Evolutionary conservation across 2,888 invertebrate genomes (phyloP), one percentile per base, ranked within the genome.

Genomic region (Chloromyia formosa): DNA sequence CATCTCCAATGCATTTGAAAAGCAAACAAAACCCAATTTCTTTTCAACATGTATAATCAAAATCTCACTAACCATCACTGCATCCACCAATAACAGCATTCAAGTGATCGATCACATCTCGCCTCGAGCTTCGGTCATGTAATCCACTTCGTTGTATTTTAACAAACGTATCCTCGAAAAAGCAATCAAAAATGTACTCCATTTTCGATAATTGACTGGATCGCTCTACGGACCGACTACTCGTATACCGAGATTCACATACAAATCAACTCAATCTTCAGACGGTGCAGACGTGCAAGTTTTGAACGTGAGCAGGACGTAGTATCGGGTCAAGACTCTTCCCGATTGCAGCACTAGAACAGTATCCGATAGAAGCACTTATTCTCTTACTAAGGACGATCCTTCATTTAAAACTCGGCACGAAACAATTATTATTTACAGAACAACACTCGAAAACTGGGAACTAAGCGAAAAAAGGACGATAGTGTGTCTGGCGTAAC

Each of bases 141-240:
- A 94, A 86, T 79, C 90, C 89, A 83, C 91, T 92, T 10, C 94
- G 89, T 71, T 92, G 90, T 82, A 93, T 86, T 79, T 89, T 89
- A 79, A 88, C 86, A 81, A 94, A 93, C 62, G 93, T 89, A 82
- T 90, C 88, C 78, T 94, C 92, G 81, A 93, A 93, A 86, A 94
- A 94, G 82, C 89, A 91, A 79, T 93, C 91, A 85, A 94, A 90
- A 79, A 93, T 89, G 78, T 90, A 89, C 84, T 94, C 93, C 94
- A 94, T 94, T 76, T 75, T 54, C 10, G 58, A 40, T 35, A 20
- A 74, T 20, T 42, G 16, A 20, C 16, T 22, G 5, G 16, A 49
- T 45, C 18, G 16, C 27, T 66, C 66, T 22, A 9, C 35, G 9
- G 49, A 35, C 42, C 16, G 56, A 56, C 2, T 16, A 53, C 20